These are phyloP conservation scores for Otolemur garnettii DNA, from an alignment of 2,113 vertebrate genomes.

Conservation along the genomic window DNA sequence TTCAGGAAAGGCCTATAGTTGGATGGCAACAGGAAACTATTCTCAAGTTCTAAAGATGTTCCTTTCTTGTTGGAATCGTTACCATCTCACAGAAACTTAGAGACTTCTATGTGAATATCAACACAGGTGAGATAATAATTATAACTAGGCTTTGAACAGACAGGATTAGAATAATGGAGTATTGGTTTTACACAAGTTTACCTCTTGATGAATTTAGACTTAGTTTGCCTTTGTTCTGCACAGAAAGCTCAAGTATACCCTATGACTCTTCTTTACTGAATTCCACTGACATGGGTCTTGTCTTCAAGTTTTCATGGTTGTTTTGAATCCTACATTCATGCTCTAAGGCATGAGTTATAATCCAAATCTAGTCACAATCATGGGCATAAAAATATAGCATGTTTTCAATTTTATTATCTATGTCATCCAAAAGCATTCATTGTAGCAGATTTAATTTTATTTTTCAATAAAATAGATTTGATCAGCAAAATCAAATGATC, in stretches of 20 bases:
- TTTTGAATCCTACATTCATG: slow-evolving; percentile 49
- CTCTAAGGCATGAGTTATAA: background rate
- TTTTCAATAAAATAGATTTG: slow-evolving; percentile 61
- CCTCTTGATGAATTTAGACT: background rate
- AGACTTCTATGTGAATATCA: background rate
- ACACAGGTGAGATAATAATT: background rate
- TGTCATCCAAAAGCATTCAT: slow-evolving; percentile 31
- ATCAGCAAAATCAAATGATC: slow-evolving; percentile 58
- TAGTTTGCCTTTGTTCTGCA: background rate
- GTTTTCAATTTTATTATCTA: slow-evolving; percentile 35
- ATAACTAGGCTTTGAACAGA: background rate
- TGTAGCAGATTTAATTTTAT: slow-evolving; percentile 53
- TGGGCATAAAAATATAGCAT: background rate
- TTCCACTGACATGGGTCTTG: background rate
- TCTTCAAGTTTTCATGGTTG: background rate
- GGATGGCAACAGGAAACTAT: background rate
- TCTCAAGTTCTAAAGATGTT: background rate
- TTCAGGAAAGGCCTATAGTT: background rate
- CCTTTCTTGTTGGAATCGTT: slow-evolving; percentile 43
- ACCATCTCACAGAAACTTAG: background rate
- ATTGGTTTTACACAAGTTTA: background rate
- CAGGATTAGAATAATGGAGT: background rate
- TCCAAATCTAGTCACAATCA: slow-evolving; percentile 40
- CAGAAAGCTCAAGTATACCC: background rate
- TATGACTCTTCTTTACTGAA: background rate